Evolutionary conservation across 2,797 vertebrate genomes (phyloP).

Genomic region (Sciurus vulgaris): DNA sequence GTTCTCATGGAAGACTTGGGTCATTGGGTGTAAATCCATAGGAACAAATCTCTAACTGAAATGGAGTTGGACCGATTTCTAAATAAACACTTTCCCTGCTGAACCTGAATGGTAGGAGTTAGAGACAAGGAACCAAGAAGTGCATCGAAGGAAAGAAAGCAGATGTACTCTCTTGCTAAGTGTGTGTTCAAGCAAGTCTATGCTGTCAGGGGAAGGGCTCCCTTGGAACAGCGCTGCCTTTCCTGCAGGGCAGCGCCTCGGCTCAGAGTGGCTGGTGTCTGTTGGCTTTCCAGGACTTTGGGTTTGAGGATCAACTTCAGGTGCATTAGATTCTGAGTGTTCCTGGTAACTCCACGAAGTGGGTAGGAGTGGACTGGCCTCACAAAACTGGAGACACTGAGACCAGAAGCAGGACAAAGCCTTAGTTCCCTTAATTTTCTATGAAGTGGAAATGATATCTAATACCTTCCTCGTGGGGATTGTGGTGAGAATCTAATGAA

Average conservation of each 20-base stretch:
- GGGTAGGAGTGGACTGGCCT: not conserved
- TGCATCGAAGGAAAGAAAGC: not conserved
- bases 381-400: not conserved
- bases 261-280: not conserved
- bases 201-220: rapidly evolving
- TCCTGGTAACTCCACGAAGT: not conserved
- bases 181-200: not conserved
- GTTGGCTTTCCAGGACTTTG: not conserved
- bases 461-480: not conserved
- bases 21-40: not conserved
- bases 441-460: not conserved
- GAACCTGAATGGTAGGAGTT: not conserved
- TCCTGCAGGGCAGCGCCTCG: not conserved
- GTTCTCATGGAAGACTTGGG: not conserved
- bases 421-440: not conserved
- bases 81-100: not conserved
- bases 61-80: not conserved
- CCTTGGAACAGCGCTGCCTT: too few relatives aligned
- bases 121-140: not conserved
- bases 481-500: constrained; percentile 14
- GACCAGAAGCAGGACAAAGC: not conserved
- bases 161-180: not conserved
- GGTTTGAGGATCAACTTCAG: not conserved
- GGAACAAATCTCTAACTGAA: not conserved
- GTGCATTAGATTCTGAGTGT: not conserved